phyloP scores from a whole-genome alignment of 2,113 vertebrate genomes.

The Ceyx cyanopectus region DNA sequence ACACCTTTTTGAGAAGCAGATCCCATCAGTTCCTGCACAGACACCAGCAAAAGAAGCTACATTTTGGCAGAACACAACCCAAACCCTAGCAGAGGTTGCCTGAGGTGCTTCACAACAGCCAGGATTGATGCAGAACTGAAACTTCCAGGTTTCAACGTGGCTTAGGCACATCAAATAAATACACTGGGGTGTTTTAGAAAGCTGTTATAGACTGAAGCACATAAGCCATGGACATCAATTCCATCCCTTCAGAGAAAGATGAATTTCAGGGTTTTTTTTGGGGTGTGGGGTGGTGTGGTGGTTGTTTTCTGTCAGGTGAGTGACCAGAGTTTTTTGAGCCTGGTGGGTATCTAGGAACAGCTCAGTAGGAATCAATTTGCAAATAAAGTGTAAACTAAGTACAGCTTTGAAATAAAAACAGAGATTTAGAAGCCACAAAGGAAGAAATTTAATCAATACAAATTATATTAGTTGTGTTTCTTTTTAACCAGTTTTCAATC shows the following conservation, averaged over 20 bases:
- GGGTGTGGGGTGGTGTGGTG: too few relatives aligned
- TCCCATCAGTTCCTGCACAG: not conserved
- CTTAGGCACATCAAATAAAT: not conserved
- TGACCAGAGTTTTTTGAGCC: not conserved
- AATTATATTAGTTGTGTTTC: not conserved
- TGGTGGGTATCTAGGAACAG: not conserved
- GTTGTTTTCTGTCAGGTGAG: not conserved
- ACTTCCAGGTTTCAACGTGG: not conserved
- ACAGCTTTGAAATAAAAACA: not conserved
- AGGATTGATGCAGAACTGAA: not conserved
- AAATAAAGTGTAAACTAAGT: not conserved
- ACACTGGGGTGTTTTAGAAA: not conserved
- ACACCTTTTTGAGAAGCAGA: not conserved
- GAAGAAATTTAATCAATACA: not conserved
- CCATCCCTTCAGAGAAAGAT: not conserved
- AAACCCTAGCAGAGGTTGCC: not conserved
- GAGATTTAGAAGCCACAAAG: not conserved
- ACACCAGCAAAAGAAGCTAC: not conserved
- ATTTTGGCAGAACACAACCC: not conserved
- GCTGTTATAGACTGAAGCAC: not conserved
- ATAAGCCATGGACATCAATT: not conserved
- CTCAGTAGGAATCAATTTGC: not conserved
- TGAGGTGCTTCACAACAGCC: too few relatives aligned
- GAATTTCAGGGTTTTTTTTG: not conserved
- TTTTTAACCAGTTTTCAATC: not conserved